A percentile compares a stretch with the other conserved stretches of the same genome.
Evolutionary conservation across 2,888 invertebrate genomes (phyloP).

Genomic region (Nesidiocoris tenuis): DNA sequence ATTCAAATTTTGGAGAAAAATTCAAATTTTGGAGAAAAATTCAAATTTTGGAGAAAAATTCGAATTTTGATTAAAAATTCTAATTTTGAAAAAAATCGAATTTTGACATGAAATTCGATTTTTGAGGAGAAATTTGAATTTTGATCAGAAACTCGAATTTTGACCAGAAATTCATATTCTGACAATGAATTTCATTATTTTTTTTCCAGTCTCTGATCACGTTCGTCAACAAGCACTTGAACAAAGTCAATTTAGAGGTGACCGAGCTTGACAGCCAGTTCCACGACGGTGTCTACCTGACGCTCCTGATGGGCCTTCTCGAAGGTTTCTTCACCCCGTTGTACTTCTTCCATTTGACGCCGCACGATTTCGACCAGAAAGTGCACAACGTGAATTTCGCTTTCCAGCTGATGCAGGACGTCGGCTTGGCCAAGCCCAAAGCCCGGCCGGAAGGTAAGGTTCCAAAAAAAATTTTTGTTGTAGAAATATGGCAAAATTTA

Average conservation of each 20-base stretch:
- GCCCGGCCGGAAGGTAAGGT: conserved; percentile 87
- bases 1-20: neutral
- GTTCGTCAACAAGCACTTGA: conserved; percentile 96
- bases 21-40: neutral
- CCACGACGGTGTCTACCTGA: conserved; percentile 95
- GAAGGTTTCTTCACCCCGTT: conserved; percentile 98
- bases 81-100: neutral
- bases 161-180: neutral
- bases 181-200: too few species aligned
- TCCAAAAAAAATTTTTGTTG: too few species aligned
- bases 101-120: too few species aligned
- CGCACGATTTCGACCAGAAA: conserved; percentile 86
- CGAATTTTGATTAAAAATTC: neutral
- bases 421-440: conserved; percentile 88
- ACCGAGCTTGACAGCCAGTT: conserved; percentile 90
- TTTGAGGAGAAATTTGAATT: neutral
- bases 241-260: conserved; percentile 94
- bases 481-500: too few species aligned
- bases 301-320: conserved; percentile 89
- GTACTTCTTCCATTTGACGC: conserved; percentile 89
- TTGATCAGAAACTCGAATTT: neutral
- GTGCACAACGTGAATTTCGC: conserved; percentile 96
- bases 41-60: neutral
- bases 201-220: conserved; percentile 82
- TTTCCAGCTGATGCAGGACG: conserved; percentile 97